Conservation (phyloP, 2,113 vertebrate species). For the Bufo gargarizans region DNA sequence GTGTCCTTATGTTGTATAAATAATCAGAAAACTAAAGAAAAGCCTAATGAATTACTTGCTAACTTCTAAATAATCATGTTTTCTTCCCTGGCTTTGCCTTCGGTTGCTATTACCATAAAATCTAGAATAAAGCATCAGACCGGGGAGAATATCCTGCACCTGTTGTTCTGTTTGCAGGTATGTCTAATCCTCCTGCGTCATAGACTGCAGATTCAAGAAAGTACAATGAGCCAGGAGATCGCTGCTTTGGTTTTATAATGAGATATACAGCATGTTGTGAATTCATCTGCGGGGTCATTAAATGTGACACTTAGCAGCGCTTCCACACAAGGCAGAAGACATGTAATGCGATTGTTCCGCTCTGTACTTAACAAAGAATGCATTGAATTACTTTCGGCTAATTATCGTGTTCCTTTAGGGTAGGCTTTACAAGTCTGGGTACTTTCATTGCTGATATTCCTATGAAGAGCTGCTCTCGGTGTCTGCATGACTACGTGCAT, state of each 20-base stretch:
- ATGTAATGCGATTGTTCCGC: conserved; percentile 42
- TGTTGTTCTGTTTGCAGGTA: conserved; percentile 46
- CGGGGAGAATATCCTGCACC: conserved; percentile 15
- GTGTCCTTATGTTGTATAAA: neutral
- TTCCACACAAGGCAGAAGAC: conserved; percentile 42
- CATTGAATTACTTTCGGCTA: conserved; percentile 39
- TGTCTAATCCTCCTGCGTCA: conserved; percentile 47
- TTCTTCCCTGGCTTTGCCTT: neutral
- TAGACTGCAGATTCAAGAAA: conserved; percentile 30
- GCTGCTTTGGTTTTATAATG: conserved; percentile 33
- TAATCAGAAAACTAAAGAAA: neutral
- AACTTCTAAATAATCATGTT: conserved; percentile 17
- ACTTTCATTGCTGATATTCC: conserved; percentile 24
- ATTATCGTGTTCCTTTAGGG: conserved; percentile 41
- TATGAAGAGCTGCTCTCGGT: neutral
- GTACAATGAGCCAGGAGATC: conserved; percentile 28
- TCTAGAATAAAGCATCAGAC: neutral
- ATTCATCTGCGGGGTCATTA: conserved; percentile 42
- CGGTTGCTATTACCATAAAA: conserved; percentile 36
- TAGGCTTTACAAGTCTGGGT: conserved; percentile 25
- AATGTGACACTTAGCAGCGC: conserved; percentile 27
- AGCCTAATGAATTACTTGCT: neutral
- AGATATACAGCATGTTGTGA: conserved; percentile 43
- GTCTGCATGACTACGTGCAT: no score
- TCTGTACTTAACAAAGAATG: conserved; percentile 44